Base-by-base conservation (phyloP, 2,888 invertebrate species). In the Caenorhabditis sp. region DNA sequence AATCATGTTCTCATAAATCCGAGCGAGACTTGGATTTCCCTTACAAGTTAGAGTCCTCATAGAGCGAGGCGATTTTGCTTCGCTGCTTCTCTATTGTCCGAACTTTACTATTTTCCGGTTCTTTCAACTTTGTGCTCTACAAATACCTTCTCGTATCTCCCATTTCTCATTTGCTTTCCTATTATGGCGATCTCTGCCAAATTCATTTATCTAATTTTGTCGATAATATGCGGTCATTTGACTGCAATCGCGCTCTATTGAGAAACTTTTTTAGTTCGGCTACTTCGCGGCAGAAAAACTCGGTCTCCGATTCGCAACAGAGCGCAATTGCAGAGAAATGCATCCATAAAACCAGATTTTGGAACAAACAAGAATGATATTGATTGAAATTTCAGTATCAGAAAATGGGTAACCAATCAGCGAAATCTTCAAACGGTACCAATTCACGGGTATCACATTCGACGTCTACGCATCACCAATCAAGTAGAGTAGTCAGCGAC, bases 401-500 rank as follows among this genome's bases (percentile, higher is more conserved):
- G 2, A 35, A 50, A 56, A 65, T 66, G 74, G 74, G 74, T 66
- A 74, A 74, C 37, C 74, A 74, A 32, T 74, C 74, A n/a, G 61
- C 74, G 37, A 74, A 74, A 46, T 52, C 66, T n/a, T 24, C 35
- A 11, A 48, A 74, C 11, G 56, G 63, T 48, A 46, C 56, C 35
- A 68, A 35, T 13, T 61, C 72, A 43, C 63, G 72, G 55, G 63
- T 72, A 26, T 65, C 72, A 20, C 72, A 72, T 58, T 72, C 72
- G n/a, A 72, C 63, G 35, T 72, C 72, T 2, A 26, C 55, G 6
- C 63, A 72, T 17, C 63, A 65, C 58, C 30, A 59, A 22, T 45
- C 63, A 17, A 53, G 66, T 43, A 52, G 70, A 61, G 61, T 70
- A 13, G 65, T 72, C 9, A 55, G 59, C 32, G 66, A 68, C 45